phyloP scores from a whole-genome alignment of 1,140 invertebrate genomes.

The Theocolax elegans region DNA sequence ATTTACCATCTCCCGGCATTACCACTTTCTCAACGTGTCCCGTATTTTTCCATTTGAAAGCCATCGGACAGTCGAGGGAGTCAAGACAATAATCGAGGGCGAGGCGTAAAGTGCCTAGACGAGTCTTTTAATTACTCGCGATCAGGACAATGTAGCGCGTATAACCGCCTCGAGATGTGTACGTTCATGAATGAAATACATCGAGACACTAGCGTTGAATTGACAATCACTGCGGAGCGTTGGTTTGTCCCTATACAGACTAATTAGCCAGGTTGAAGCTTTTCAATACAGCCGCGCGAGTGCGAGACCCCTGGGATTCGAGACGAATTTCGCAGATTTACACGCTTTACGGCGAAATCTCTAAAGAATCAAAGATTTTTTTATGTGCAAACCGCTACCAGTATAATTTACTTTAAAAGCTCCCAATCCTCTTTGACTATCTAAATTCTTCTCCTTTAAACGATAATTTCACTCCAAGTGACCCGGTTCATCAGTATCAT shows the following conservation, averaged over 20 bases:
- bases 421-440: background rate
- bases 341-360: background rate
- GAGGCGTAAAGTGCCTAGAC: too few relatives aligned
- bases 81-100: background rate
- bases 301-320: background rate
- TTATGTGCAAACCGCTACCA: background rate
- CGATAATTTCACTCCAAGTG: conserved; percentile 4
- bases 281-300: background rate
- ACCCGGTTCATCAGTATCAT: background rate
- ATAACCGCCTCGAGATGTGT: background rate
- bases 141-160: conserved; percentile 11
- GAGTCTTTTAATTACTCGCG: conserved; percentile 25
- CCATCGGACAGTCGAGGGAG: background rate
- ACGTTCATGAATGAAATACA: conserved; percentile 26
- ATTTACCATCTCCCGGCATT: too few relatives aligned
- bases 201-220: conserved; percentile 3
- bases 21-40: too few relatives aligned
- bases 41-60: too few relatives aligned
- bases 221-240: conserved; percentile 19
- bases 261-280: conserved; percentile 37
- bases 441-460: conserved; percentile 13
- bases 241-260: background rate
- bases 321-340: background rate
- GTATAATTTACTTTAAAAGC: conserved; percentile 20
- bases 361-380: conserved; percentile 1